Percentiles rank a stretch among this genome's conserved stretches.
phyloP scores from a whole-genome alignment of 2,797 vertebrate genomes.

The Myotis vivesi region DNA sequence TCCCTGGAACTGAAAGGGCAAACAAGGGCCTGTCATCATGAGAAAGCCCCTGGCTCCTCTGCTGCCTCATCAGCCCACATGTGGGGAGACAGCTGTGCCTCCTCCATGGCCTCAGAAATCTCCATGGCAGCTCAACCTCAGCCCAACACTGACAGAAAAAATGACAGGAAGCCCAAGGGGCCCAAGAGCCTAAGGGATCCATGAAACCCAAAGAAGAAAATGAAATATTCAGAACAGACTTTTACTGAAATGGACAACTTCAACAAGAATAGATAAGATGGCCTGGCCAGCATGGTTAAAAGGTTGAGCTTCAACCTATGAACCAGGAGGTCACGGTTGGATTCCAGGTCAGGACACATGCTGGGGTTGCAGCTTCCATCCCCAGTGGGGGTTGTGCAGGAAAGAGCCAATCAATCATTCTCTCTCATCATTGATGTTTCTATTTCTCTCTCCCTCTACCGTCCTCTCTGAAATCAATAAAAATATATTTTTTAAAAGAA shows the following conservation, averaged over 20 bases:
- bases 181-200: background rate
- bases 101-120: background rate
- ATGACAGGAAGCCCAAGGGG: background rate
- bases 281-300: too few relatives aligned
- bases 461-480: too few relatives aligned
- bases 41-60: background rate
- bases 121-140: fast-evolving
- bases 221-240: background rate
- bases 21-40: background rate
- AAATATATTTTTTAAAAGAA: too few relatives aligned
- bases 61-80: background rate
- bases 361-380: too few relatives aligned
- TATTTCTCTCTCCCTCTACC: too few relatives aligned
- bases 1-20: background rate
- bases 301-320: too few relatives aligned
- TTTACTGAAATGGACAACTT: background rate
- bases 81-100: fast-evolving
- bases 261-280: background rate
- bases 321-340: too few relatives aligned
- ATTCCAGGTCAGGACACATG: too few relatives aligned
- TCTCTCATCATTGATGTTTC: too few relatives aligned
- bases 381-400: too few relatives aligned
- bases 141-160: background rate
- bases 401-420: too few relatives aligned
- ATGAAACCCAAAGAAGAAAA: background rate